Base-by-base conservation (phyloP, 2,888 invertebrate genomes). In the Homarus gammarus region DNA sequence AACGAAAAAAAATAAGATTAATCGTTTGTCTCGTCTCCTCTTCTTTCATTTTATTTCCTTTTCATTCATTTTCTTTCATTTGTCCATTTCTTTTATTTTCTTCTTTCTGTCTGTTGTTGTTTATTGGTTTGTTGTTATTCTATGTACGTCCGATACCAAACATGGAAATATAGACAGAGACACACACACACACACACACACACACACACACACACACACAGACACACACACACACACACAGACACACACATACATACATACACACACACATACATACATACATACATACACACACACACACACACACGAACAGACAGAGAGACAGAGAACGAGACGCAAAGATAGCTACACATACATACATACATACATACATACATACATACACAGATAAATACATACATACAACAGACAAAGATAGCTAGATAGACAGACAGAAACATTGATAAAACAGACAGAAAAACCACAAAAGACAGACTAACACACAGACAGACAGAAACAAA, bases 191-290 rank as follows among this genome's bases (percentile, higher is more conserved):
- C 36, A 73, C 36, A 31, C 36, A 73, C 36, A 73, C 36, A 73
- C 36, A 73, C 6, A 73, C 22, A 73, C 36, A 73, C 36, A 73
- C 36, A 73, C 6, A 73, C 36, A 73, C 36, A 73, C 22, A 73
- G 36, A 82, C 68, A 82, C 22, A 51, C 33, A 51, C 33, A 51
- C 56, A n/a, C 33, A 81, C 33, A 81, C 10, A 44, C 22, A 44
- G 18, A 78, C 49, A 78, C 40, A 78, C 49, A 78, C 33, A 51
- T 6, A 78, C 49, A 78, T 49, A 78, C n/a, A 78, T 33, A 51
- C 49, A 51, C 33, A 51, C 27, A 44, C n/a, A 51, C n/a, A 40
- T 38, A 78, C 38, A 51, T 38, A 78, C 38, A 78, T 8, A 51
- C n/a, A 78, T 38, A 51, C 38, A 51, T 38, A 51, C 6, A 51